Base-by-base conservation (phyloP, 2,888 invertebrate genomes). In the Drosophila affinis region DNA sequence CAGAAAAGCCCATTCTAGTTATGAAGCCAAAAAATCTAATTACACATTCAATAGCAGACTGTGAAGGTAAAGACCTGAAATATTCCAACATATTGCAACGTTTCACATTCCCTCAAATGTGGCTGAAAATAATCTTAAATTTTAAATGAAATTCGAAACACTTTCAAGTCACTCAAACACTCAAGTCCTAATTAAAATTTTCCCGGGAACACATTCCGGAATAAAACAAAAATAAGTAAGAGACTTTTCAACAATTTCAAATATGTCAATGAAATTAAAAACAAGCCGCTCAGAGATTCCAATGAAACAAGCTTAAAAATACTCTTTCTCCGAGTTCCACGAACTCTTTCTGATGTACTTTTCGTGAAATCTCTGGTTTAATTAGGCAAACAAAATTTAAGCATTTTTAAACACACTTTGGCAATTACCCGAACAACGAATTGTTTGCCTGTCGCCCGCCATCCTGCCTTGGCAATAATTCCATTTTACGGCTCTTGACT, bases 401-500 rank as follows among this genome's bases (percentile, higher is more conserved):
- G 39, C 18, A 27, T 34, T 62, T 29, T 64, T 48, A 47, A 53
- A 51, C 57, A 67, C 49, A 46, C 65, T 51, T 67, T 51, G 0
- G 65, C 57, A 65, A 65, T 67, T 67, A 67, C 65, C 24, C 34
- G 46, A 27, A 12, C 32, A 39, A n/a, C 39, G 39, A 39, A 39
- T 39, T 39, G 39, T 39, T 39, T 39, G 39, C 10, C 34, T 34
- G 34, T 34, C 34, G 34, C 34, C 12, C 29, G 29, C 10, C 32
- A 3, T 10, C 3, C 32, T 3, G 32, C 32, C 34, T 3, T 24
- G 48, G 67, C 56, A 67, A 65, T 67, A 67, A 67, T 57, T 24
- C 6, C 51, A 51, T 65, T 67, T 57, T 57, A 65, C 18, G 67
- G 56, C 67, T 65, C 57, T 65, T 27, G 57, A 57, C 67, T 67